phyloP scores from a whole-genome alignment of 2,113 vertebrate genomes.

The Micromys minutus region DNA sequence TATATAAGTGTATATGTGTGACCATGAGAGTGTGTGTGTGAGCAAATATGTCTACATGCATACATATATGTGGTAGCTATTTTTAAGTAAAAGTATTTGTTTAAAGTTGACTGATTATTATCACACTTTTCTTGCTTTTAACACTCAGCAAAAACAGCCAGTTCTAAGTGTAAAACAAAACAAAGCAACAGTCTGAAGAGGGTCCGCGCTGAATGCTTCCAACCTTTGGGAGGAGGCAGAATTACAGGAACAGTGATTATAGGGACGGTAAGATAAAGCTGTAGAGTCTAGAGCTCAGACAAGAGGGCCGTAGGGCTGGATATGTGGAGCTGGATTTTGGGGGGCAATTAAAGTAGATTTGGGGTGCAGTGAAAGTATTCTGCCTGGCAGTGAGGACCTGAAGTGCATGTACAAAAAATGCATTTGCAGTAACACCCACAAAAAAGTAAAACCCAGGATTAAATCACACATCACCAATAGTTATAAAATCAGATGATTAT shows the following conservation, averaged over 20 bases:
- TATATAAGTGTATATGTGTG: background rate
- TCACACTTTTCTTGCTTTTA: slow-evolving; percentile 72
- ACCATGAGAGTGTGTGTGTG: background rate
- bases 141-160: slow-evolving; percentile 77
- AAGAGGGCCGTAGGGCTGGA: background rate
- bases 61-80: background rate
- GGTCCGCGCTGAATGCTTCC: background rate
- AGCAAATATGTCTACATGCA: background rate
- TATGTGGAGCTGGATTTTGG: background rate
- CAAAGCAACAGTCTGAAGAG: background rate
- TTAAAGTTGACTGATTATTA: slow-evolving; percentile 79
- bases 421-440: background rate
- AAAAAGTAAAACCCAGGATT: background rate
- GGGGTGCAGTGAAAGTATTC: background rate
- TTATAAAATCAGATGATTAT: background rate
- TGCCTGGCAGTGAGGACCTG: background rate
- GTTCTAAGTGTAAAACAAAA: slow-evolving; percentile 9
- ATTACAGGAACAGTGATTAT: background rate
- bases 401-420: background rate
- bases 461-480: background rate
- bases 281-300: background rate
- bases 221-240: background rate
- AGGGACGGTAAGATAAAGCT: background rate
- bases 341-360: too few species aligned
- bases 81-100: slow-evolving; percentile 68